Percentiles rank a stretch among this genome's conserved stretches.
These are phyloP conservation scores for Dicentrarchus labrax DNA, from an alignment of 2,113 vertebrate genomes.

Conservation along the genomic window DNA sequence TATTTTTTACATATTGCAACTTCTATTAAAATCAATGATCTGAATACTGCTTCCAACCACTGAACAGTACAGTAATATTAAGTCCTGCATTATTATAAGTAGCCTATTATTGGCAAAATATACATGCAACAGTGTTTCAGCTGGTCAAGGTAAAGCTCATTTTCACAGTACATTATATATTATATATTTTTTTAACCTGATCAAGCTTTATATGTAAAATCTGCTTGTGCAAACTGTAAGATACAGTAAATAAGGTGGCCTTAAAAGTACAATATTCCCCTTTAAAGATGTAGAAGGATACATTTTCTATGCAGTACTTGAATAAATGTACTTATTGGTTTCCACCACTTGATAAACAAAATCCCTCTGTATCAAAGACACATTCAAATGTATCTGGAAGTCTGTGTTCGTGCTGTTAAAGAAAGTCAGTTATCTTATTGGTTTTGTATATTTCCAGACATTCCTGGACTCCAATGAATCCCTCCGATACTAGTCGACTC, in stretches of 20 bases:
- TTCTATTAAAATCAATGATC: neutral
- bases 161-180: neutral
- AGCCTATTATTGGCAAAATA: neutral
- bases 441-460: slow-evolving; percentile 48
- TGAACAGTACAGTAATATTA: neutral
- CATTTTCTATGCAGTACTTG: neutral
- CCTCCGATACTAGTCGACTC: slow-evolving; percentile 36
- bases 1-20: neutral
- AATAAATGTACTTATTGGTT: neutral
- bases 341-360: neutral
- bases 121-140: too few species aligned
- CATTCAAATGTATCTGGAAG: too few species aligned
- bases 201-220: neutral
- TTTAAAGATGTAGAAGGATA: neutral
- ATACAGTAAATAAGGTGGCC: rapidly evolving
- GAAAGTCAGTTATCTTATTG: neutral
- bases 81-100: neutral
- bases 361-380: too few species aligned
- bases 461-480: slow-evolving; percentile 47
- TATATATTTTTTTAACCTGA: too few species aligned
- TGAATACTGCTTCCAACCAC: neutral
- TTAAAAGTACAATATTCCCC: neutral
- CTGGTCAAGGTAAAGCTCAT: neutral
- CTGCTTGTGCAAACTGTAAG: neutral
- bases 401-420: neutral